Base-by-base conservation (phyloP, 2,888 invertebrate species). In the Drosophila mettleri region DNA sequence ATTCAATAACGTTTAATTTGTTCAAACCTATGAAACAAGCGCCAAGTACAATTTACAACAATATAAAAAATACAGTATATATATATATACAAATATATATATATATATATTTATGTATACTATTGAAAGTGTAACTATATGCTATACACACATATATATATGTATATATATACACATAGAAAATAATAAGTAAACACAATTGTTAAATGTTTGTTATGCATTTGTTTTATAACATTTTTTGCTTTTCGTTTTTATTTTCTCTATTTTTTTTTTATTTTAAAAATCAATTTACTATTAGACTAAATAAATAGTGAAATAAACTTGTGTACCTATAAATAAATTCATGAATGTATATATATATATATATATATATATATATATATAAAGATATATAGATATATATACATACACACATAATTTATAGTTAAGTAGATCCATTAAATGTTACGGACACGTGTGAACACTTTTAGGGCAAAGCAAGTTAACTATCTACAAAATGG, bases 181-280 rank as follows among this genome's bases (percentile, higher is more conserved):
- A 45, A 24, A 69, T 72, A 18, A 33, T 39, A 49, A 34, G 9
- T 29, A 46, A 54, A 73, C 41, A 67, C 53, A 62, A 53, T 66
- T 83, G 87, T 83, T 83, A 67, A 86, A 83, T 83, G 85, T 86
- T 83, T 84, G 87, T 86, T 86, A 86, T 85, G 82, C 87, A 86
- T 83, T 83, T 83, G 79, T 84, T 83, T 81, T 78, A 62, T 53
- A 74, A 52, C 34, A 29, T 55, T 31, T 61, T 43, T 48, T 45
- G 36, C 49, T 49, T 68, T 46, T 41, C 41, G 27, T 70, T 53
- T 61, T n/a, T 48, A 54, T 31, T 39, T 24, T 55, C 12, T 43
- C n/a, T 46, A 31, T 8, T 46, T 24, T 22, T 34, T 20, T 34
- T 24, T 57, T 57, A 58, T 55, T 61, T 60, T 63, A 43, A 57